Percentiles rank a stretch among this genome's conserved stretches.
Conservation (phyloP, 2,113 vertebrate genomes). For the Lagopus muta region DNA sequence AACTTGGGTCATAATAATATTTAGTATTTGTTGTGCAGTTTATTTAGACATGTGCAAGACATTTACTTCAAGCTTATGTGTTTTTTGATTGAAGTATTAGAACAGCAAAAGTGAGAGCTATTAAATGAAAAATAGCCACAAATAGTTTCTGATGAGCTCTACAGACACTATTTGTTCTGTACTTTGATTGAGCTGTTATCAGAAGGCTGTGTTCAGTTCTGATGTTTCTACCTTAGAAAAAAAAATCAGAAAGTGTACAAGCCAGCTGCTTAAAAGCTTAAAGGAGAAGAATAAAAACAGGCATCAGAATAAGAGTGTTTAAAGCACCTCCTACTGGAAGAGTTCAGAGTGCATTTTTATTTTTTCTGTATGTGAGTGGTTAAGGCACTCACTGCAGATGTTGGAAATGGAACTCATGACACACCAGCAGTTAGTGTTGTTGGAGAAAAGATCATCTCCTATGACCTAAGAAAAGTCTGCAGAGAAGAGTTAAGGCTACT, state of each 20-base stretch:
- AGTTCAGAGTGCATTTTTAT: background rate
- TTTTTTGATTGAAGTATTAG: conserved; percentile 15
- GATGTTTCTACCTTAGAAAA: background rate
- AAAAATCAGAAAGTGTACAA: background rate
- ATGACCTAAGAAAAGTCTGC: conserved; percentile 15
- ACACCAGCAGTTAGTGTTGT: background rate
- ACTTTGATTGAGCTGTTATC: background rate
- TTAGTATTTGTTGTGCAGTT: background rate
- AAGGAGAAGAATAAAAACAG: background rate
- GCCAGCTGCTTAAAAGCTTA: background rate
- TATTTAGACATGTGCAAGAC: background rate
- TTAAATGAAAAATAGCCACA: background rate
- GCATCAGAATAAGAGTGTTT: background rate
- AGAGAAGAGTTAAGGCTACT: conserved; percentile 1
- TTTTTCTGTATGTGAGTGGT: background rate
- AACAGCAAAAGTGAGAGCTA: background rate
- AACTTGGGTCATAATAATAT: background rate
- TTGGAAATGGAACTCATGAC: conserved; percentile 1
- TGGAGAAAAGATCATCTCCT: conserved; percentile 24
- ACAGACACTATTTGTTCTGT: background rate
- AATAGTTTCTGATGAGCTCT: background rate
- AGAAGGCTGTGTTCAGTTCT: background rate
- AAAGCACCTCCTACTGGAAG: background rate
- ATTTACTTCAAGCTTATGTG: background rate
- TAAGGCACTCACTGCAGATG: background rate